Percentiles rank a stretch among this genome's conserved stretches.
These are phyloP conservation scores for Cryptotis parvus DNA, from an alignment of 2,113 vertebrate species.

Conservation along the genomic window DNA sequence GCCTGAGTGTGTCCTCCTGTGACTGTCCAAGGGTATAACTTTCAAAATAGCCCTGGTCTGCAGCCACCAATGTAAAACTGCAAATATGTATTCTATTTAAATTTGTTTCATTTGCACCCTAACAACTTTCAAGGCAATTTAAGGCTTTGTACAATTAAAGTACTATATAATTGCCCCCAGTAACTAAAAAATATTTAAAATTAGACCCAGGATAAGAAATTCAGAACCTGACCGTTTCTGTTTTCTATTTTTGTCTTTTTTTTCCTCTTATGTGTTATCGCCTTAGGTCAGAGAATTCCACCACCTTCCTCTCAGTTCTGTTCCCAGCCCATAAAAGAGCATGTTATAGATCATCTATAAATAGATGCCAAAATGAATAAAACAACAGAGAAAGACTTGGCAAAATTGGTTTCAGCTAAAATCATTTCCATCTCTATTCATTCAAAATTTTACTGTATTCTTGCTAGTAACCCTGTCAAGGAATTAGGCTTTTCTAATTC, in stretches of 20 bases:
- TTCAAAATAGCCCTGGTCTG: no score
- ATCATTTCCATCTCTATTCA: not conserved
- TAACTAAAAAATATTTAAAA: not conserved
- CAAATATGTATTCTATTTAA: not conserved
- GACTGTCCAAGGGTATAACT: not conserved
- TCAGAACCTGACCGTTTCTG: not conserved
- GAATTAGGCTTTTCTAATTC: not conserved
- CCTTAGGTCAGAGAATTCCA: not conserved
- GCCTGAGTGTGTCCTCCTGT: not conserved
- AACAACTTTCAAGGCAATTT: not conserved
- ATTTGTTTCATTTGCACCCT: not conserved
- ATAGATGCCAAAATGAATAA: not conserved
- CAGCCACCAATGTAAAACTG: not conserved
- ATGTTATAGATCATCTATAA: not conserved
- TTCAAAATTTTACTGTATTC: not conserved
- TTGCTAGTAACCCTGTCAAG: not conserved
- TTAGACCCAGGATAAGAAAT: not conserved
- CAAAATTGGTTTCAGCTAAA: not conserved
- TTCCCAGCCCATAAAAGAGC: not conserved
- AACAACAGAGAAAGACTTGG: not conserved
- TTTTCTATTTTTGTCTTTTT: not conserved
- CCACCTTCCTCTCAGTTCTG: not conserved
- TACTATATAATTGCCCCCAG: not conserved
- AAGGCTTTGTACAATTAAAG: not conserved
- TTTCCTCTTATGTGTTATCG: conserved; percentile 3